Conservation (phyloP, 2,113 vertebrate species). For the Nymphicus hollandicus region DNA sequence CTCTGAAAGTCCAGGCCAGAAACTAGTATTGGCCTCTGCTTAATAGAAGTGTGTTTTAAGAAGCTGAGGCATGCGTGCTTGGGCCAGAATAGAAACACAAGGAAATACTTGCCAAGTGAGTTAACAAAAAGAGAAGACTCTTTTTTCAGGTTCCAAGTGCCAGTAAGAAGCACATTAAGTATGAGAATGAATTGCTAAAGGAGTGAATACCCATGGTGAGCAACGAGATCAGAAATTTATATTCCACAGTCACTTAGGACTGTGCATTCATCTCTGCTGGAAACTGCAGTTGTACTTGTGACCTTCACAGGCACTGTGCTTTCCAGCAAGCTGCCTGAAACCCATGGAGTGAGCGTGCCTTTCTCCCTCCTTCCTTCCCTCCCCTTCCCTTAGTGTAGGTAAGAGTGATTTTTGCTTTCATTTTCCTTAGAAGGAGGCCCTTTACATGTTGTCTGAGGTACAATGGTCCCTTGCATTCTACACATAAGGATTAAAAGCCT, state of each 20-base stretch:
- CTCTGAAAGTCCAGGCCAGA: background rate
- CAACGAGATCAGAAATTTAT: background rate
- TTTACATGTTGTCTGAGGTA: background rate
- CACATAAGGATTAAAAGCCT: background rate
- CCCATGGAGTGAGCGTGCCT: background rate
- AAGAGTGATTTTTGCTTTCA: background rate
- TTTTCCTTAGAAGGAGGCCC: background rate
- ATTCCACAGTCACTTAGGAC: background rate
- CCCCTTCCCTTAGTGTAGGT: background rate
- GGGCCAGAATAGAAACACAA: constrained; percentile 3
- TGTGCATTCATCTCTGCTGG: constrained; percentile 7
- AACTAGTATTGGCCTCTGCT: background rate
- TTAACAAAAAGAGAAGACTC: rapidly evolving
- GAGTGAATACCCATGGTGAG: background rate
- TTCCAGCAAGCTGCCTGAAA: background rate
- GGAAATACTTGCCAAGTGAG: background rate
- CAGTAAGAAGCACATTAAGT: background rate
- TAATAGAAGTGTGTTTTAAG: background rate
- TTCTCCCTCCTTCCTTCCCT: background rate
- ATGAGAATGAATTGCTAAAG: background rate
- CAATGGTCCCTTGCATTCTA: background rate
- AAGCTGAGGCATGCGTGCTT: background rate
- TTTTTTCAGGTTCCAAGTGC: background rate
- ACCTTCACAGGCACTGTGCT: constrained; percentile 2
- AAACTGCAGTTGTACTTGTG: background rate